Evolutionary conservation across 2,888 invertebrate genomes (phyloP).

Genomic region (Koerneria pararmatus): DNA sequence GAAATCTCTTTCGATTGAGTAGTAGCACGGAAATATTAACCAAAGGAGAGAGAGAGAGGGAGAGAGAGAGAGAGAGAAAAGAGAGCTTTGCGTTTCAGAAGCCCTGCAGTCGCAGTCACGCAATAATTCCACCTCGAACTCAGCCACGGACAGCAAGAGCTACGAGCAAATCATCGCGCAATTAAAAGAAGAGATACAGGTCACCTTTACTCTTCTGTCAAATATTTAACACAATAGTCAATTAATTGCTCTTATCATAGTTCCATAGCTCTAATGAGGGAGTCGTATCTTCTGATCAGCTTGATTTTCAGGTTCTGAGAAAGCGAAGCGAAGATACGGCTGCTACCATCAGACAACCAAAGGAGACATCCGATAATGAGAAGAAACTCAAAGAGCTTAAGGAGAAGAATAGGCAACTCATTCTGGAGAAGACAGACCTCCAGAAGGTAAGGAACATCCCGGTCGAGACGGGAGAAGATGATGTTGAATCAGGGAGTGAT

Average conservation of each 20-base stretch:
- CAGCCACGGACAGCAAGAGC: no score
- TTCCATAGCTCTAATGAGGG: no score
- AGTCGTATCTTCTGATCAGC: no score
- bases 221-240: no score
- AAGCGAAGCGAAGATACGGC: slow-evolving; percentile 41
- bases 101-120: no score
- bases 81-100: background rate
- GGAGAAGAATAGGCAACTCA: slow-evolving; percentile 52
- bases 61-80: background rate
- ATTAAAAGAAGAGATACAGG: slow-evolving; percentile 56
- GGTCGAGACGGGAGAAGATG: background rate
- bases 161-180: slow-evolving; percentile 54
- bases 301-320: slow-evolving; percentile 44
- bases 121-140: no score
- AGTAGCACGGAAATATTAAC: no score
- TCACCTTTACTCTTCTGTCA: no score
- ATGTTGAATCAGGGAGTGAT: background rate
- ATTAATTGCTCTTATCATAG: no score
- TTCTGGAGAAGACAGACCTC: slow-evolving; percentile 60
- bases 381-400: slow-evolving; percentile 60
- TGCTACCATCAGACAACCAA: no score
- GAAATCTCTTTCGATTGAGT: no score
- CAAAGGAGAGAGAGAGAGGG: background rate
- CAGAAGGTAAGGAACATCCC: slow-evolving; percentile 59
- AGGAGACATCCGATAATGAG: no score